Base-by-base conservation (phyloP, 2,113 vertebrate species). In the Vicugna pacos region DNA sequence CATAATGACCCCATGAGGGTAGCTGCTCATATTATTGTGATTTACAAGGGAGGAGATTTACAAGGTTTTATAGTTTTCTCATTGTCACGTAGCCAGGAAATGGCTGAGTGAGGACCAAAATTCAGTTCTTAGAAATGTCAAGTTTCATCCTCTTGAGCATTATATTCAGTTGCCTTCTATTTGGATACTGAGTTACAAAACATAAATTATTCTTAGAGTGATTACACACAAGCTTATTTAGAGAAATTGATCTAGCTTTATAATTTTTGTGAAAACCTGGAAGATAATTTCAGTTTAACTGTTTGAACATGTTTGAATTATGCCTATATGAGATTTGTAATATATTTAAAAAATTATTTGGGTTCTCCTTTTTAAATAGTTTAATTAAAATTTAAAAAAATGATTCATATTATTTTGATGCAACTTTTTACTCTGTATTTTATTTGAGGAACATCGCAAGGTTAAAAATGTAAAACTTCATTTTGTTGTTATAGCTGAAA, bases 351-450 rank as follows among this genome's bases (percentile, higher is more conserved):
- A 86, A 7, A 17, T 69, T 86, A 26, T 32, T 80, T 65, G 20
- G 20, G 35, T 69, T 80, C 8, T 88, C n/a, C 80, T 75, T 65
- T 93, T 30, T 48, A 84, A 91, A 46, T 64, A 19, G 8, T 54
- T 89, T 81, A 16, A 79, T 46, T 60, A 77, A 35, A 86, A 54
- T 62, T 60, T 38, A 22, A 56, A 42, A 42, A 89, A 75, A 72
- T 38, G 52, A 1, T 38, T 96, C 54, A 32, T 52, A 48, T 64
- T 85, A 54, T 22, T 14, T 58, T 87, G 10, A 17, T 75, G 56
- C 14, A 2, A 80, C 38, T n/a, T 76, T 90, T 88, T 80, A 83
- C 64, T 90, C 48, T 97, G 58, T 96, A 52, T 90, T 81, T 82
- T 91, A 91, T 67, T 86, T 22, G 54, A 96, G 52, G 50, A 95